Percentiles rank a stretch among this genome's conserved stretches.
Evolutionary conservation across 1,140 invertebrate genomes (phyloP).

Genomic region (Anastatus disparis): DNA sequence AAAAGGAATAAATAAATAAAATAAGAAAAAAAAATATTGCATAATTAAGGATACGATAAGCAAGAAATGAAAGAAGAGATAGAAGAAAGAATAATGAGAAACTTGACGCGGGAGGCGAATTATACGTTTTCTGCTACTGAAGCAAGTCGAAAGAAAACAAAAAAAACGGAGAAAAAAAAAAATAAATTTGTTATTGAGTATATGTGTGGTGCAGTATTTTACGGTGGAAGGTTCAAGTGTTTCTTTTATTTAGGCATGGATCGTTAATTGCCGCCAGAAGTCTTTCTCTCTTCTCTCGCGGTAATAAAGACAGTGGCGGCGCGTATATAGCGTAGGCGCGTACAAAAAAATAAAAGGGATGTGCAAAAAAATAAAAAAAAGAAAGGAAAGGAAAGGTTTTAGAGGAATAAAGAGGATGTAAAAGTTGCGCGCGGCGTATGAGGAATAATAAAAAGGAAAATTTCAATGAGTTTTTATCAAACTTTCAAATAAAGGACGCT

Average conservation of each 20-base stretch:
- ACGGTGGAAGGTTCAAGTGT: constrained; percentile 20
- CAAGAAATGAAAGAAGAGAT: background rate
- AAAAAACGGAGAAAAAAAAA: no score
- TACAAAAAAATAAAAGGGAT: constrained; percentile 30
- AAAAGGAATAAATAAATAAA: no score
- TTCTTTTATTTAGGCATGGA: constrained; percentile 48
- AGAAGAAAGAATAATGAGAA: constrained; percentile 22
- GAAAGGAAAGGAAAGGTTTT: constrained; percentile 33
- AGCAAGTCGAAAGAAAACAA: constrained; percentile 21
- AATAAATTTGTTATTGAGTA: no score
- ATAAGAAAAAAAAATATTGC: background rate
- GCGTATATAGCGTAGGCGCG: constrained; percentile 22
- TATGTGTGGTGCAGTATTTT: constrained; percentile 9
- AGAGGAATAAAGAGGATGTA: background rate
- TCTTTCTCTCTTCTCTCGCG: no score
- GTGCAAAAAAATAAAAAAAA: constrained; percentile 2
- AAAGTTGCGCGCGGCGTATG: background rate
- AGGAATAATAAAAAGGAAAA: constrained; percentile 10
- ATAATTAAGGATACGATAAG: constrained; percentile 33
- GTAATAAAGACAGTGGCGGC: constrained; percentile 45
- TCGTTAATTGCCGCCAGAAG: constrained; percentile 50
- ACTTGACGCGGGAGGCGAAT: constrained; percentile 24
- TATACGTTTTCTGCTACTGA: constrained; percentile 29
- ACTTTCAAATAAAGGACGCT: no score
- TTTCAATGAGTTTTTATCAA: background rate